A percentile compares a stretch with the other conserved stretches of the same genome.
Evolutionary conservation across 2,888 invertebrate species (phyloP).

Genomic region (Lithophane semibrunnea): DNA sequence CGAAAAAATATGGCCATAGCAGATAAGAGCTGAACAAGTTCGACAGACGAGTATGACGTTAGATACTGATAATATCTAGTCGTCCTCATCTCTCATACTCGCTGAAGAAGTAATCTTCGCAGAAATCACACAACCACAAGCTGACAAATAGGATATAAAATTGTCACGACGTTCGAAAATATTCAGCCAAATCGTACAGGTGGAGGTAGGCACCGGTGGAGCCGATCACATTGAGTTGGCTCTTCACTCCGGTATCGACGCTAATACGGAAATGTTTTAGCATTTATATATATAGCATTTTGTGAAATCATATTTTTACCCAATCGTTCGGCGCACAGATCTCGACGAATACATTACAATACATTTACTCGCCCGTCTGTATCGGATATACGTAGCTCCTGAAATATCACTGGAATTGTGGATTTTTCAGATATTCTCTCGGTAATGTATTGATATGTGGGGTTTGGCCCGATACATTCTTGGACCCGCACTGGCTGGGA

Average conservation of each 20-base stretch:
- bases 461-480: not conserved
- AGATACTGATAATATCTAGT: not conserved
- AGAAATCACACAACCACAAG: not conserved
- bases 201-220: not conserved
- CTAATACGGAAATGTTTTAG: constrained; percentile 15
- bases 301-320: constrained; percentile 26
- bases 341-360: constrained; percentile 55
- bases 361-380: constrained; percentile 36
- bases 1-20: not conserved
- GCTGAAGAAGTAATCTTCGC: not conserved
- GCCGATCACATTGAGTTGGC: not conserved
- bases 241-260: not conserved
- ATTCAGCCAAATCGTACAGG: not conserved
- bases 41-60: not conserved
- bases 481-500: not conserved
- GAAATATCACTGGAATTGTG: not conserved
- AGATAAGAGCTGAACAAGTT: not conserved
- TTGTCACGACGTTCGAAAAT: not conserved
- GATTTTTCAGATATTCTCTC: not conserved
- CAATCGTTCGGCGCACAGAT: constrained; percentile 20
- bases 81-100: not conserved
- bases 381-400: not conserved
- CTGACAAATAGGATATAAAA: not conserved
- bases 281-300: too few species aligned
- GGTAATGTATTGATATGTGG: not conserved